phyloP scores from a whole-genome alignment of 2,888 invertebrate genomes.

The Heliconius charithonia region DNA sequence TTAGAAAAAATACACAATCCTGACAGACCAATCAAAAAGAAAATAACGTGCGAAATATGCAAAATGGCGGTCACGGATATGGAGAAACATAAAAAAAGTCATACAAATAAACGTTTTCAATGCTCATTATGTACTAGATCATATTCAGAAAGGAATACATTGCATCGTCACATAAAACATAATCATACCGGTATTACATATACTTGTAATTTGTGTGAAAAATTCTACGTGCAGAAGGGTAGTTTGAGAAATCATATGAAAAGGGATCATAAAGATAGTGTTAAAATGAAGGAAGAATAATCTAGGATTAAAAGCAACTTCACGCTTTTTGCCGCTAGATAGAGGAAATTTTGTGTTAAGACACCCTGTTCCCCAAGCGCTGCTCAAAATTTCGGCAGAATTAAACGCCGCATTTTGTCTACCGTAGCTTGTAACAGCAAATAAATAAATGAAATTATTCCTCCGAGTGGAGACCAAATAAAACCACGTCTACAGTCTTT shows the following conservation, averaged over 20 bases:
- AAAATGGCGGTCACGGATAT: constrained; percentile 46
- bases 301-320: neutral
- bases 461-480: no score
- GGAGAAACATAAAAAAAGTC: constrained; percentile 47
- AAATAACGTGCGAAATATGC: constrained; percentile 47
- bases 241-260: constrained; percentile 28
- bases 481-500: no score
- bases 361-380: no score
- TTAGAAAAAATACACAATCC: constrained; percentile 34
- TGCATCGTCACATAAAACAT: constrained; percentile 49
- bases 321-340: no score
- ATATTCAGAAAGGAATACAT: constrained; percentile 44
- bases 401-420: no score
- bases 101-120: constrained; percentile 32
- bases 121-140: constrained; percentile 38
- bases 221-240: constrained; percentile 18
- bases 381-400: no score
- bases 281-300: constrained; percentile 10
- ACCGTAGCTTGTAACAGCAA: no score
- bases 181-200: constrained; percentile 19
- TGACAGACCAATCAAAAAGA: neutral
- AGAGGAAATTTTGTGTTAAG: no score
- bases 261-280: neutral
- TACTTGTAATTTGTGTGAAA: constrained; percentile 32
- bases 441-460: no score